These are phyloP conservation scores for Prionailurus bengalensis DNA, from an alignment of 2,113 vertebrate genomes.

Conservation along the genomic window DNA sequence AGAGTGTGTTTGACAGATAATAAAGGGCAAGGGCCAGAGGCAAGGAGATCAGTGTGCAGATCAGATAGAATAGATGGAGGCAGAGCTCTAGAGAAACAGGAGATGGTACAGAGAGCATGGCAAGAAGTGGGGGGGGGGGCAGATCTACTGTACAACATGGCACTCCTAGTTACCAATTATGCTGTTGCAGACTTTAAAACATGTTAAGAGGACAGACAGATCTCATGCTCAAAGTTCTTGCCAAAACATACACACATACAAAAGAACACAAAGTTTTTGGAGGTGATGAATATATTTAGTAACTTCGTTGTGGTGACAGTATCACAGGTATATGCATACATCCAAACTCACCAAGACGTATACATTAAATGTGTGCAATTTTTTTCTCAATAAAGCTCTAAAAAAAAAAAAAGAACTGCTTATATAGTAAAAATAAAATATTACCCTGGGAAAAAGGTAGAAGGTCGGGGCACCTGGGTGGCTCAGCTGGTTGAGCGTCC, in stretches of 20 bases:
- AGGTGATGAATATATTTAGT: background rate
- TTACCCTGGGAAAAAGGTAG: background rate
- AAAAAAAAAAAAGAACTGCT: background rate
- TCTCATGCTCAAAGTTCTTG: background rate
- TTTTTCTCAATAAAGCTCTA: background rate
- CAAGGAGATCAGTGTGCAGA: background rate
- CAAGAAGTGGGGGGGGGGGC: background rate
- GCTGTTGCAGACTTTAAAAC: background rate
- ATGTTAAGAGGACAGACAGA: background rate
- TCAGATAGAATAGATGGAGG: background rate
- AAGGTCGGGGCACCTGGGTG: background rate
- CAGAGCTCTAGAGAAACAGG: background rate
- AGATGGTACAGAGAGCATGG: background rate
- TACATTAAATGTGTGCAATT: background rate
- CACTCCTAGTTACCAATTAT: background rate
- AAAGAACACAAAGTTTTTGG: background rate
- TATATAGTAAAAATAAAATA: conserved; percentile 15
- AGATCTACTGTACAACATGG: background rate
- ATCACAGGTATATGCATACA: background rate
- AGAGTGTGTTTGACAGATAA: background rate
- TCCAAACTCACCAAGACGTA: background rate
- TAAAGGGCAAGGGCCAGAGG: background rate
- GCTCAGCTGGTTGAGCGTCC: too few species aligned
- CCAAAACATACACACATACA: background rate
- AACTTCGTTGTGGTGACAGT: background rate